Percentiles rank a stretch among this genome's conserved stretches.
Evolutionary conservation across 2,888 invertebrate species (phyloP).

Genomic region (Clitarchus hookeri): DNA sequence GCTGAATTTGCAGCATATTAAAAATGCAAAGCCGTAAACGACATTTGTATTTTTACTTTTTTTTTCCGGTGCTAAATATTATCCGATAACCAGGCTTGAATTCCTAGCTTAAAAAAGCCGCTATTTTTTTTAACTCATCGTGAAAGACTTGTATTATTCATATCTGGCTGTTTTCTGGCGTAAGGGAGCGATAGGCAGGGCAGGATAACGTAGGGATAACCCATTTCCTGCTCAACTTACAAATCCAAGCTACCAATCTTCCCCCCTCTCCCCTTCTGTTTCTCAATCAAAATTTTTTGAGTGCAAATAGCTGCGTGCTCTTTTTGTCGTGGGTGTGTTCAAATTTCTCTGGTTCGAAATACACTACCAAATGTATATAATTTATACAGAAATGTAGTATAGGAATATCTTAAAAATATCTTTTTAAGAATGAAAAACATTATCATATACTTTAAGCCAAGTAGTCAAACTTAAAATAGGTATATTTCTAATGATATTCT

Average conservation of each 20-base stretch:
- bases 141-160: background rate
- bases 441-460: no score
- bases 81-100: conserved; percentile 1
- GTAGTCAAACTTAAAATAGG: no score
- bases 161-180: background rate
- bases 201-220: background rate
- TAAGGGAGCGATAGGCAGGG: background rate
- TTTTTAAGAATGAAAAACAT: no score
- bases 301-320: no score
- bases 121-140: background rate
- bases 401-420: no score
- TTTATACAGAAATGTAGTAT: no score
- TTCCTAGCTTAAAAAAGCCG: background rate
- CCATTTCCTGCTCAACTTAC: background rate
- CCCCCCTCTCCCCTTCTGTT: background rate
- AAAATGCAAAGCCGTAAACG: conserved; percentile 10
- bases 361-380: no score
- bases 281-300: no score
- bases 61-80: conserved; percentile 5
- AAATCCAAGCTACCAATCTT: background rate
- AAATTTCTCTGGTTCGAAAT: no score
- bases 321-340: no score
- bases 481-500: no score
- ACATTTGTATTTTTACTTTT: conserved; percentile 4
- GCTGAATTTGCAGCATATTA: background rate